Evolutionary conservation across 92 coral and sea anemone genomes (phyloP), one percentile per base, ranked within the genome.

Genomic region (Siderastrea siderea): DNA sequence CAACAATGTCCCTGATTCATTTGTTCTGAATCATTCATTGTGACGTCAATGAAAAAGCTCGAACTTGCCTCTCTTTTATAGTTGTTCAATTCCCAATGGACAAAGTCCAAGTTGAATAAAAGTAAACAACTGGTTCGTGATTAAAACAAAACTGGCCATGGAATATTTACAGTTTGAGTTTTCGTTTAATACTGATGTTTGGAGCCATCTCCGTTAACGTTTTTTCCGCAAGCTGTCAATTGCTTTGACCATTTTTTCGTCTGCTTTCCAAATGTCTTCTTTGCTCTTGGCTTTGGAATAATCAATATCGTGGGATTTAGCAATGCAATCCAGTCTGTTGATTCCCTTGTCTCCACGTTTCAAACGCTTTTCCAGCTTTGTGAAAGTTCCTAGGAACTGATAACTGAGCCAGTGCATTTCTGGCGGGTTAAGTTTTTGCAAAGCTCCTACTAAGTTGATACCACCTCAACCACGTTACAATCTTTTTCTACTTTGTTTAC

Each of bases 251-350:
- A 68, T 68, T 46, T 68, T 68, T 2, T 43, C 51, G 19, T 68
- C 51, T 49, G 73, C 73, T 45, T 43, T 68, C 73, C 73, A 68
- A 7, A 7, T 68, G 51, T 68, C 73, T 10, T 45, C 50, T 45
- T 7, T 7, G 51, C 15, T 68, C 73, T 68, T 46, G 51, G 73
- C 73, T 10, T 68, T 65, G 19, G 70, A 65, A 38, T 65, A 65
- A 38, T 6, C 70, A 17, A 65, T 65, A 38, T 65, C 0, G 73
- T 26, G 73, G 3, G 3, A 3, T 45, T 46, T 68, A 13, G 73
- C 73, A 68, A 68, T 68, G 6, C 51, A n/a, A 68, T 68, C 73
- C 73, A 68, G 44, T 7, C 73, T 8, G 44, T 68, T 68, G 49
- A 68, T 68, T 7, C 73, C 73, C 51, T 43, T 46, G n/a, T 68